Evolutionary conservation across 2,113 vertebrate genomes (phyloP).

Genomic region (Pavo muticus): DNA sequence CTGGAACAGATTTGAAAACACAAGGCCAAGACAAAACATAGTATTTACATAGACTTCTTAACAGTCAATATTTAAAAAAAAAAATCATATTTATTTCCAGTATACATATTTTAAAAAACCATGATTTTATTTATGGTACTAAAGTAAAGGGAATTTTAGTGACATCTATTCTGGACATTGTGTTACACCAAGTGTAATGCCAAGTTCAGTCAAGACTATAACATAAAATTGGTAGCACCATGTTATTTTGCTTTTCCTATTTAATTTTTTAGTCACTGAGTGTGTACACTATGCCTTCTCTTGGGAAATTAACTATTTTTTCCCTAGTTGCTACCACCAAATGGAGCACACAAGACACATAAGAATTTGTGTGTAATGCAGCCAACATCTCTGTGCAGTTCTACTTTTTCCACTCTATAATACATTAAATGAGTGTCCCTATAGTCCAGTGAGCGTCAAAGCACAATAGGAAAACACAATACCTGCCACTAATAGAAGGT

Average conservation of each 20-base stretch:
- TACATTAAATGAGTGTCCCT: slow-evolving; percentile 28
- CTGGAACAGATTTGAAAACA: background rate
- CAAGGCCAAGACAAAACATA: background rate
- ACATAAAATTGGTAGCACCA: background rate
- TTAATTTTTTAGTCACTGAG: slow-evolving; percentile 6
- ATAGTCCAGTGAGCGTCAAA: slow-evolving; percentile 6
- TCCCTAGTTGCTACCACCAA: slow-evolving; percentile 22
- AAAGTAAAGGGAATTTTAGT: background rate
- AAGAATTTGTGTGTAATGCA: slow-evolving; percentile 27
- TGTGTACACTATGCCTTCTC: background rate
- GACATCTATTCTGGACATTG: background rate
- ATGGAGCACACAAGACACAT: background rate
- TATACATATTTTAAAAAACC: background rate
- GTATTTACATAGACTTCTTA: background rate
- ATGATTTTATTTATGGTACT: background rate
- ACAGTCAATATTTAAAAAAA: background rate
- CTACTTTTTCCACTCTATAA: slow-evolving; percentile 21
- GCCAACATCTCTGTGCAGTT: background rate
- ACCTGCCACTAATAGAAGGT: slow-evolving; percentile 24
- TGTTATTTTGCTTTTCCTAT: background rate
- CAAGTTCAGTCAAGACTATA: background rate
- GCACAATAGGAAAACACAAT: slow-evolving; percentile 48
- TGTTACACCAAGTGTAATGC: background rate
- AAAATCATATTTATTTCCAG: background rate
- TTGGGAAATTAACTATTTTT: slow-evolving; percentile 44